Evolutionary conservation across 1,140 invertebrate species (phyloP).

Genomic region (Agrypnia vestita): DNA sequence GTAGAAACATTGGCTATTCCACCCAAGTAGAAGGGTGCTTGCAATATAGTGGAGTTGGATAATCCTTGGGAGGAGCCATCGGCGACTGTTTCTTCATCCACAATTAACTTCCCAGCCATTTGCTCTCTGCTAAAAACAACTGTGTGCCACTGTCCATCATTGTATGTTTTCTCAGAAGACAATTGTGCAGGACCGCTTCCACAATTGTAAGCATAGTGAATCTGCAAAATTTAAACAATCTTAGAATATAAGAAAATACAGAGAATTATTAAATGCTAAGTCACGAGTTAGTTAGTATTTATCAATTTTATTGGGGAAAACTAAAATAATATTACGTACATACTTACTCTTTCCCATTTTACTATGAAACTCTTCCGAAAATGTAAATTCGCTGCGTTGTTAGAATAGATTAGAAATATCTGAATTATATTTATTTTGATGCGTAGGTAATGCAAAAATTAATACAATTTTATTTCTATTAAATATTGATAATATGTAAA

Average conservation of each 20-base stretch:
- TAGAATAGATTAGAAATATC: no score
- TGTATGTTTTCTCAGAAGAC: conserved; percentile 75
- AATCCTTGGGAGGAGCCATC: conserved; percentile 74
- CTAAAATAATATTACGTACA: background rate
- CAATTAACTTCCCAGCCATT: conserved; percentile 77
- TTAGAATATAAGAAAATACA: no score
- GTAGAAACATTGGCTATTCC: conserved; percentile 71
- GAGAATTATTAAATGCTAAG: background rate
- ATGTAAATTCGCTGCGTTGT: no score
- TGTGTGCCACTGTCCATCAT: conserved; percentile 92
- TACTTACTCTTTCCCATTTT: no score
- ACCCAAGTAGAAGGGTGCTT: conserved; percentile 86
- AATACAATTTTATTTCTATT: no score
- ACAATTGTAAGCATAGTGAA: conserved; percentile 83
- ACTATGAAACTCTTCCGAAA: no score
- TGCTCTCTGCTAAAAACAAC: conserved; percentile 76
- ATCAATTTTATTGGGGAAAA: background rate
- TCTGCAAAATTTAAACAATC: conserved; percentile 63
- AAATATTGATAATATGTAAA: no score
- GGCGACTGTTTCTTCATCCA: conserved; percentile 77
- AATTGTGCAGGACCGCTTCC: conserved; percentile 80
- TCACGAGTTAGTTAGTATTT: background rate
- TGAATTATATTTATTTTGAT: no score
- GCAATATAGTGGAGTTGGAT: conserved; percentile 76
- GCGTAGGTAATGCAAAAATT: no score